Evolutionary conservation across 1,140 invertebrate species (phyloP).

Genomic region (Chionoecetes opilio): DNA sequence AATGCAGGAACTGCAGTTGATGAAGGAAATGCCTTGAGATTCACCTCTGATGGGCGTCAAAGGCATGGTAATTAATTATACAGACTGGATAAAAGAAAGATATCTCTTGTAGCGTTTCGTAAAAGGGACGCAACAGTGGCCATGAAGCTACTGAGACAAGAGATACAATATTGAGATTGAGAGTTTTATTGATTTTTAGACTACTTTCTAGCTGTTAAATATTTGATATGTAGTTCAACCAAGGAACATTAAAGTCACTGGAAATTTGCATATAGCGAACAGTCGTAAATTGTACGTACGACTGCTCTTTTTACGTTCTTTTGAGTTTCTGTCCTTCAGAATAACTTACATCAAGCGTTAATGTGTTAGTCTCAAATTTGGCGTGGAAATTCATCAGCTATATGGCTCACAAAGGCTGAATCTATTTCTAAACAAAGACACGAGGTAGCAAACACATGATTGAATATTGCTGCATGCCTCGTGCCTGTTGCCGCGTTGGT

Average conservation of each 20-base stretch:
- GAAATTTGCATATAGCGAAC: background rate
- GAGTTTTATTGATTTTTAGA: background rate
- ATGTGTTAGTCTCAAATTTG: background rate
- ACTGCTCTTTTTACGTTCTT: background rate
- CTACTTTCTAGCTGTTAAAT: slow-evolving; percentile 6
- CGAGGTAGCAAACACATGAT: too few relatives aligned
- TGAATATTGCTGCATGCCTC: too few relatives aligned
- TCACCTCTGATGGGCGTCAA: too few relatives aligned
- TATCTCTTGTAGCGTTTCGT: background rate
- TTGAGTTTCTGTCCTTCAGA: background rate
- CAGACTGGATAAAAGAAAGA: too few relatives aligned
- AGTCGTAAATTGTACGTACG: background rate
- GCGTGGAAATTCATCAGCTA: background rate
- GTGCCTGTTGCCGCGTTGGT: too few relatives aligned
- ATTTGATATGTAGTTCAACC: slow-evolving; percentile 1
- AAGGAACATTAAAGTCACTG: background rate
- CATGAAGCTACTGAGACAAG: background rate
- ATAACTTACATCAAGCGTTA: background rate
- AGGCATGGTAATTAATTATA: too few relatives aligned
- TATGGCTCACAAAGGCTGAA: too few relatives aligned
- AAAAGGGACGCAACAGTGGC: background rate
- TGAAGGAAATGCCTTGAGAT: too few relatives aligned
- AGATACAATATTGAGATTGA: background rate
- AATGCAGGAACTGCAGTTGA: too few relatives aligned
- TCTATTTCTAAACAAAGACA: too few relatives aligned